Conservation (phyloP, 2,113 vertebrate genomes). For the Heterotilapia buettikoferi region DNA sequence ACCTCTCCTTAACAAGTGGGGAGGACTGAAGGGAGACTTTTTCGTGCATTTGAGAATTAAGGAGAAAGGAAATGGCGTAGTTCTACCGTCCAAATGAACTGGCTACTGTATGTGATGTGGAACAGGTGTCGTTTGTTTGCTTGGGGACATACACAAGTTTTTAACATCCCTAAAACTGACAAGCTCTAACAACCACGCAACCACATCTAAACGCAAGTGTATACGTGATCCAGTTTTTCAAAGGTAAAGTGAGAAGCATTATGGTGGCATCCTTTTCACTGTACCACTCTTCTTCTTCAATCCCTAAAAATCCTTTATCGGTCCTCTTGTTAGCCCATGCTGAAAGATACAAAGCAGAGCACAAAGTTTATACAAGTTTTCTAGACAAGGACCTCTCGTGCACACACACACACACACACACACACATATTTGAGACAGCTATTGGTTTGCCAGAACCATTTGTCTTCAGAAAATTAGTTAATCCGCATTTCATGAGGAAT, state of each 20-base stretch:
- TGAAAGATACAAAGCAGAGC: constrained; percentile 10
- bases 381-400: not conserved
- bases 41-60: not conserved
- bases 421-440: not conserved
- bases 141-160: not conserved
- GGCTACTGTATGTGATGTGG: not conserved
- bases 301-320: not conserved
- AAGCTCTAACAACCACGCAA: not conserved
- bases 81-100: not conserved
- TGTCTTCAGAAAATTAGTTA: not conserved
- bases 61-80: not conserved
- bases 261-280: not conserved
- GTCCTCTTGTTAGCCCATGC: constrained; percentile 3
- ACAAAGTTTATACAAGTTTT: not conserved
- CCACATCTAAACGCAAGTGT: not conserved
- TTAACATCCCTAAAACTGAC: not conserved
- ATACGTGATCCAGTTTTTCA: not conserved
- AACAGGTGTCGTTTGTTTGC: not conserved
- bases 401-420: not conserved
- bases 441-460: not conserved
- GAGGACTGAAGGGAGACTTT: not conserved
- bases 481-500: not conserved
- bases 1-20: not conserved
- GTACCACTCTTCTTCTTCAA: not conserved
- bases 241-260: not conserved